Conservation (phyloP, 2,888 invertebrate genomes). For the Meteorus cinctellus region DNA sequence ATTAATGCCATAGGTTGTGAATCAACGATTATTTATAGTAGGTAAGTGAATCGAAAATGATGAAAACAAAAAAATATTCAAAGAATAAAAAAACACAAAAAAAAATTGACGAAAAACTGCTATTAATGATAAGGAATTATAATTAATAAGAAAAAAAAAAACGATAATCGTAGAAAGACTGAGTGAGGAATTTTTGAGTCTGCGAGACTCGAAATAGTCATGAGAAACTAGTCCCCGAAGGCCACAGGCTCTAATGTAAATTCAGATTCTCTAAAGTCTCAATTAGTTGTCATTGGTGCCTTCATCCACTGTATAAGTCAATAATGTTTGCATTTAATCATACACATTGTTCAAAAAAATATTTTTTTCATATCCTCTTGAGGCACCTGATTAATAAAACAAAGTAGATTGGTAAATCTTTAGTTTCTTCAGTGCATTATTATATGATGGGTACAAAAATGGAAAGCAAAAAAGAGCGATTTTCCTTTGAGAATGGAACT, state of each 20-base stretch:
- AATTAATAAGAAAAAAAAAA: slow-evolving; percentile 55
- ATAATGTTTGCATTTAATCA: slow-evolving; percentile 23
- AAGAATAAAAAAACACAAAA: slow-evolving; percentile 20
- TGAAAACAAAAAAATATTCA: slow-evolving; percentile 3
- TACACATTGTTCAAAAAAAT: slow-evolving; percentile 19
- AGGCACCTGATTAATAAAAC: too few relatives aligned
- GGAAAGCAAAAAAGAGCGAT: too few relatives aligned
- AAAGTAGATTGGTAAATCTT: too few relatives aligned
- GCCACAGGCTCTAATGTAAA: slow-evolving; percentile 58
- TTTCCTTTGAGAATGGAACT: too few relatives aligned
- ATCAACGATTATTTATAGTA: slow-evolving; percentile 52
- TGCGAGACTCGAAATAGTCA: slow-evolving; percentile 69
- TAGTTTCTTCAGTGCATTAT: too few relatives aligned
- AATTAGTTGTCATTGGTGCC: slow-evolving; percentile 35
- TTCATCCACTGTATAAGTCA: slow-evolving; percentile 36
- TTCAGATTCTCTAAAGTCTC: slow-evolving; percentile 62
- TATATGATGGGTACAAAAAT: too few relatives aligned
- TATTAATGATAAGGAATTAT: slow-evolving; percentile 48
- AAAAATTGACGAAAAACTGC: slow-evolving; percentile 47
- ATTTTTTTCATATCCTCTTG: neutral
- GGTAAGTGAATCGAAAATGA: slow-evolving; percentile 10
- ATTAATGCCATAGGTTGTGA: slow-evolving; percentile 63
- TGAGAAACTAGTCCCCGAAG: slow-evolving; percentile 70
- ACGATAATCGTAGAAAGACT: slow-evolving; percentile 62
- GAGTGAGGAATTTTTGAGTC: slow-evolving; percentile 62